phyloP scores from a whole-genome alignment of 1,140 invertebrate genomes.

The Brachystomella parvula region DNA sequence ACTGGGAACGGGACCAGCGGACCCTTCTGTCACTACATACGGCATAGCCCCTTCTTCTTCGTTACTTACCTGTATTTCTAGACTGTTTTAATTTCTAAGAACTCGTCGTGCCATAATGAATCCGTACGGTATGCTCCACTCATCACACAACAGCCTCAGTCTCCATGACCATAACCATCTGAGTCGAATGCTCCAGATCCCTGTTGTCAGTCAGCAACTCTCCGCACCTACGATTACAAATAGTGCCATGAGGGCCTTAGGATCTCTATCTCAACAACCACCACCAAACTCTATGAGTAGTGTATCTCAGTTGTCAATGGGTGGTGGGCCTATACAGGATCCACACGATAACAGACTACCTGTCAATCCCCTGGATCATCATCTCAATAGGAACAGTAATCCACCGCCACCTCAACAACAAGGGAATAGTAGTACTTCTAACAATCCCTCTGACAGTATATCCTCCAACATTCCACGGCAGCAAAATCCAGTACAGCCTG shows the following conservation, averaged over 20 bases:
- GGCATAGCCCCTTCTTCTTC: no score
- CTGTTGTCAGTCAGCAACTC: neutral
- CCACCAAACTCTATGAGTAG: no score
- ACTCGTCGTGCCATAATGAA: neutral
- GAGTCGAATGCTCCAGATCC: constrained; percentile 4
- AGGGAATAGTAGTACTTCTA: neutral
- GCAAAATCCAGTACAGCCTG: neutral
- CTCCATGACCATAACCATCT: constrained; percentile 1
- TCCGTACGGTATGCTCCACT: neutral
- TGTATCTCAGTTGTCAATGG: no score
- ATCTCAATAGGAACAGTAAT: no score
- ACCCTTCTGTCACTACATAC: no score
- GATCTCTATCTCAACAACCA: no score
- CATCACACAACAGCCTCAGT: neutral
- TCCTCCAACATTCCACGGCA: neutral
- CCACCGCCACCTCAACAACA: no score
- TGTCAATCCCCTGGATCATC: no score
- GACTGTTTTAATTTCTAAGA: neutral
- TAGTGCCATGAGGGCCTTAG: constrained; percentile 6
- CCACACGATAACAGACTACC: no score
- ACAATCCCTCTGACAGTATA: neutral
- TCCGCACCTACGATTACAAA: neutral
- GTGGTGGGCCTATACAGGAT: no score
- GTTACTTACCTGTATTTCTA: no score
- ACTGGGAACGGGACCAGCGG: no score